A percentile compares a stretch with the other conserved stretches of the same genome.
Conservation (phyloP, 2,888 invertebrate genomes). For the Caenorhabditis macrosperma region DNA sequence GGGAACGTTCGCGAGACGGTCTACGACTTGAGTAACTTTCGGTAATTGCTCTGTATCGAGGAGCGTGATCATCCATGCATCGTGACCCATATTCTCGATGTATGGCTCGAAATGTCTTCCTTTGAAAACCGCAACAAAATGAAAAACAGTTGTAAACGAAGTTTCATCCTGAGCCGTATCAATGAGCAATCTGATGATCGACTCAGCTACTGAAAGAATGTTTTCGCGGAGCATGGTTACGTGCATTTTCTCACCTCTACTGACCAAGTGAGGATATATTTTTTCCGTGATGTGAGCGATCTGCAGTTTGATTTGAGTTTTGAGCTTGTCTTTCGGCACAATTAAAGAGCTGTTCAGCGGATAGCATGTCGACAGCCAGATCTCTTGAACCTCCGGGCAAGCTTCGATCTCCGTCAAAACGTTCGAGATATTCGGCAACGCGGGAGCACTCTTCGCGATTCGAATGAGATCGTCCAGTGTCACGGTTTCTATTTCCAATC, state of each 20-base stretch:
- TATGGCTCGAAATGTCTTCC: conserved; percentile 68
- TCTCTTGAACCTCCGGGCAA: conserved; percentile 74
- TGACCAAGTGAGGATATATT: conserved; percentile 69
- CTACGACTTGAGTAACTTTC: conserved; percentile 72
- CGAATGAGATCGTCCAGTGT: conserved; percentile 81
- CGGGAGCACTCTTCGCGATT: conserved; percentile 79
- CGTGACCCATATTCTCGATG: conserved; percentile 69
- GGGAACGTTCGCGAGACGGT: conserved; percentile 76
- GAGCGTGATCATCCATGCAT: conserved; percentile 76
- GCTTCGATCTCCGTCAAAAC: conserved; percentile 75
- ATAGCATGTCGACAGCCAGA: conserved; percentile 76
- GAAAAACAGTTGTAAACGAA: conserved; percentile 62
- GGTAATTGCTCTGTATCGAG: conserved; percentile 69
- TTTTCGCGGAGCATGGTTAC: neutral
- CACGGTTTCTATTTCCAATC: conserved; percentile 82
- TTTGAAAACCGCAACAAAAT: conserved; percentile 70
- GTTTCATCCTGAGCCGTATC: conserved; percentile 54
- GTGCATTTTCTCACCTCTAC: conserved; percentile 47
- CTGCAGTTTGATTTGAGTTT: conserved; percentile 59
- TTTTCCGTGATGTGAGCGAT: conserved; percentile 68
- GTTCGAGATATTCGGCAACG: conserved; percentile 73
- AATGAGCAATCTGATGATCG: conserved; percentile 60
- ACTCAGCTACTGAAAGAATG: conserved; percentile 65
- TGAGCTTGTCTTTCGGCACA: conserved; percentile 71
- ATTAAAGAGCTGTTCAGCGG: conserved; percentile 69